phyloP scores from a whole-genome alignment of 2,113 vertebrate species.

The Notothenia rossii region DNA sequence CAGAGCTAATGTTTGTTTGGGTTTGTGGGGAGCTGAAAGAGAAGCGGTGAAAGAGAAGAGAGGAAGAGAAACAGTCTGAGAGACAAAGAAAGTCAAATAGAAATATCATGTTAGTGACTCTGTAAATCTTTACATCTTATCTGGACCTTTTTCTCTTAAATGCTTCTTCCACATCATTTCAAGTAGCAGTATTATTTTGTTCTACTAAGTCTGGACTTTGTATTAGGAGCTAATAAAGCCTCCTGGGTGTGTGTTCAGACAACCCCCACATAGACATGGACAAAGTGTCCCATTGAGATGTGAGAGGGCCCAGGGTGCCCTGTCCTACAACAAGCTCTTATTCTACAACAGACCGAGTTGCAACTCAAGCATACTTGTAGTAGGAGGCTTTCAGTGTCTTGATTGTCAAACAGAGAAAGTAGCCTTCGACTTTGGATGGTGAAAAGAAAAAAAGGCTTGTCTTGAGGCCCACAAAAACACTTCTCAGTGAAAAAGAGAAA shows the following conservation, averaged over 20 bases:
- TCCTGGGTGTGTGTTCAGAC: conserved; percentile 36
- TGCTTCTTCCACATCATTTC: neutral
- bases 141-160: conserved; percentile 2
- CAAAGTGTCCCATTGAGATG: conserved; percentile 72
- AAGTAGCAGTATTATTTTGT: conserved; percentile 16
- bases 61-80: conserved; percentile 46
- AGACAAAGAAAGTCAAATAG: conserved; percentile 9
- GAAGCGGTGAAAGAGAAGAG: conserved; percentile 44
- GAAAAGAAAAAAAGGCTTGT: conserved; percentile 23
- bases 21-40: conserved; percentile 56
- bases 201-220: conserved; percentile 24
- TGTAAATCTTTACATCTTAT: neutral
- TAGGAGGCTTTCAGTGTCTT: conserved; percentile 70
- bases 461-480: conserved; percentile 31
- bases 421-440: conserved; percentile 22
- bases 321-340: conserved; percentile 66
- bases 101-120: neutral
- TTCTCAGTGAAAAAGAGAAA: conserved; percentile 33
- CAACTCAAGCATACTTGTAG: conserved; percentile 65
- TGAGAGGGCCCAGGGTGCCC: conserved; percentile 43
- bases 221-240: conserved; percentile 54
- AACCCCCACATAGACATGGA: conserved; percentile 53
- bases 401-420: conserved; percentile 56
- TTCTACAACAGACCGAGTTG: conserved; percentile 55
- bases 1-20: conserved; percentile 67